Percentiles rank a stretch among this genome's conserved stretches.
Evolutionary conservation across 2,888 invertebrate genomes (phyloP).

Genomic region (Amphimallon solstitiale): DNA sequence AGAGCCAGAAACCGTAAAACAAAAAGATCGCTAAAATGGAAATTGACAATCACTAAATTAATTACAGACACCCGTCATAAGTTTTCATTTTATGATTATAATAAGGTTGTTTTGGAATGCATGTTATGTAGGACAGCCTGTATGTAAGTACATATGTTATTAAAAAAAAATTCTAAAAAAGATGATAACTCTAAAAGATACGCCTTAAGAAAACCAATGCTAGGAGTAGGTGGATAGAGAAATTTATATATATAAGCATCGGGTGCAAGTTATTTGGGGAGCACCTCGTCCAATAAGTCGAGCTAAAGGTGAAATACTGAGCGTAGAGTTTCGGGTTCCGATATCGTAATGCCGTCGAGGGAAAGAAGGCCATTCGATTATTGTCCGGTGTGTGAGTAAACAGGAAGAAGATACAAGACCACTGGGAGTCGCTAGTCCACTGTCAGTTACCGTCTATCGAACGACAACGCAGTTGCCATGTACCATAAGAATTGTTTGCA

Average conservation of each 20-base stretch:
- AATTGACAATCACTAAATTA: no score
- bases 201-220: no score
- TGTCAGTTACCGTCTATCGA: slow-evolving; percentile 51
- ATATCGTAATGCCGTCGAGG: slow-evolving; percentile 52
- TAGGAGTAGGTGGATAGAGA: no score
- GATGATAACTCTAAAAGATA: no score
- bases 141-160: no score
- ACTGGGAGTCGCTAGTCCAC: slow-evolving; percentile 43
- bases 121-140: no score
- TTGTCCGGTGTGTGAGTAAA: slow-evolving; percentile 52
- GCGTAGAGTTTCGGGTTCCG: slow-evolving; percentile 42
- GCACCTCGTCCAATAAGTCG: slow-evolving; percentile 51
- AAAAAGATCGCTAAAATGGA: no score
- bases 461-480: slow-evolving; percentile 36
- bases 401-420: slow-evolving; percentile 53
- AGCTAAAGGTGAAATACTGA: slow-evolving; percentile 50
- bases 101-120: no score
- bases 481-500: slow-evolving; percentile 44
- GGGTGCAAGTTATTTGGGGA: slow-evolving; percentile 49
- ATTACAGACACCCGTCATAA: no score
- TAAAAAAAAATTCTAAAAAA: no score
- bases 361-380: slow-evolving; percentile 51
- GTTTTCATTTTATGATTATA: no score
- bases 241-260: slow-evolving; percentile 3
- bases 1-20: no score